phyloP scores from a whole-genome alignment of 2,888 invertebrate species.

The Rhagophthalmus giganteus region DNA sequence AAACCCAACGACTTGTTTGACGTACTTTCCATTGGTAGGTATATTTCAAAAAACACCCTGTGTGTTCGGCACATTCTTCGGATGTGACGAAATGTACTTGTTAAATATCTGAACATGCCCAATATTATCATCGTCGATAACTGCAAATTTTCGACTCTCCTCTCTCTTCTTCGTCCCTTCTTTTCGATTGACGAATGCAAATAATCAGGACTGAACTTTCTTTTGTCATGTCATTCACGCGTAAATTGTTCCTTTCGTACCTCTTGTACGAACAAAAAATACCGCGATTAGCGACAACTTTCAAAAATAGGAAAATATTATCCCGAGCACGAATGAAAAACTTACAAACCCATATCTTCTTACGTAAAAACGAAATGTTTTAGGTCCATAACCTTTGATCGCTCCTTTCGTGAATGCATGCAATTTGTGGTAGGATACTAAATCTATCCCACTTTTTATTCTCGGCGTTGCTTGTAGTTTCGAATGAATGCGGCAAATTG shows the following conservation, averaged over 20 bases:
- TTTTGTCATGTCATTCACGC: background rate
- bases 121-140: background rate
- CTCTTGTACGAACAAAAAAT: background rate
- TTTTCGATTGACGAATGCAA: background rate
- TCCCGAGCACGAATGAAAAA: constrained; percentile 3
- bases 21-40: background rate
- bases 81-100: background rate
- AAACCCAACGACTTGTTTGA: background rate
- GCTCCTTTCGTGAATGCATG: constrained; percentile 1
- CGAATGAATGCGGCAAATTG: constrained; percentile 9
- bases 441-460: constrained; percentile 9
- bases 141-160: background rate
- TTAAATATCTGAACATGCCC: background rate
- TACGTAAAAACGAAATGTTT: background rate
- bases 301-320: constrained; percentile 1
- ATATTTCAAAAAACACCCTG: background rate
- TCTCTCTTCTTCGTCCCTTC: too few relatives aligned
- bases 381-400: background rate
- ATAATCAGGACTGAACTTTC: background rate
- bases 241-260: background rate
- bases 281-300: constrained; percentile 1
- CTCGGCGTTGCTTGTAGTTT: constrained; percentile 11
- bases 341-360: background rate
- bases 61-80: background rate
- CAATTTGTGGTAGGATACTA: constrained; percentile 2